phyloP scores from a whole-genome alignment of 2,113 vertebrate species.

The Megaceryle maxima region DNA sequence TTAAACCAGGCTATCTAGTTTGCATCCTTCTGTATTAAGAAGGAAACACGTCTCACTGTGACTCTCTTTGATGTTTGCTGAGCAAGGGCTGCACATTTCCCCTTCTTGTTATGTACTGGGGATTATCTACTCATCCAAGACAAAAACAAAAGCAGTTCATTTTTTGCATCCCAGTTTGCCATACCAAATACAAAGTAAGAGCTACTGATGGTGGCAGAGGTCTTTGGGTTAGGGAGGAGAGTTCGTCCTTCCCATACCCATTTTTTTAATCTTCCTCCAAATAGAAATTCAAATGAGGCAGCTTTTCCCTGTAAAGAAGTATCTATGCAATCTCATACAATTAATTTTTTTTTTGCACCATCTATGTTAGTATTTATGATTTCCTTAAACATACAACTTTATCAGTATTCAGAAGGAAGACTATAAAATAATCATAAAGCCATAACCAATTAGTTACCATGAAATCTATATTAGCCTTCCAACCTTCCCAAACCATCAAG shows the following conservation, averaged over 20 bases:
- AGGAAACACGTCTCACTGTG: neutral
- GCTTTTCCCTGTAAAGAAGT: neutral
- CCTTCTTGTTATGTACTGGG: neutral
- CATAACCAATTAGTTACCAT: neutral
- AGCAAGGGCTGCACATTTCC: neutral
- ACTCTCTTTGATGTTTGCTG: neutral
- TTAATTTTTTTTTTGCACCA: neutral
- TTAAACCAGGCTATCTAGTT: neutral
- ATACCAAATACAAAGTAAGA: neutral
- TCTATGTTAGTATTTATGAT: neutral
- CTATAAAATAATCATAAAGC: neutral
- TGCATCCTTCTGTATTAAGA: neutral
- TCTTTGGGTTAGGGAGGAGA: neutral
- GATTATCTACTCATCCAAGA: neutral
- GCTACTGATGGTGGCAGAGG: neutral
- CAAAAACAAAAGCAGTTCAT: neutral
- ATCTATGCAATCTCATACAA: neutral
- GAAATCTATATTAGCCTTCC: neutral
- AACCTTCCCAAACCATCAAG: neutral
- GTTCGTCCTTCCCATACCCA: accelerated
- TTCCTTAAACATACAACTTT: neutral
- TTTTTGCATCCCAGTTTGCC: neutral
- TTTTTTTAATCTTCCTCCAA: neutral
- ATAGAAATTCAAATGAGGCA: neutral
- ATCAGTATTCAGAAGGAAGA: neutral